Conservation (phyloP, 2,113 vertebrate genomes). For the Conger conger region DNA sequence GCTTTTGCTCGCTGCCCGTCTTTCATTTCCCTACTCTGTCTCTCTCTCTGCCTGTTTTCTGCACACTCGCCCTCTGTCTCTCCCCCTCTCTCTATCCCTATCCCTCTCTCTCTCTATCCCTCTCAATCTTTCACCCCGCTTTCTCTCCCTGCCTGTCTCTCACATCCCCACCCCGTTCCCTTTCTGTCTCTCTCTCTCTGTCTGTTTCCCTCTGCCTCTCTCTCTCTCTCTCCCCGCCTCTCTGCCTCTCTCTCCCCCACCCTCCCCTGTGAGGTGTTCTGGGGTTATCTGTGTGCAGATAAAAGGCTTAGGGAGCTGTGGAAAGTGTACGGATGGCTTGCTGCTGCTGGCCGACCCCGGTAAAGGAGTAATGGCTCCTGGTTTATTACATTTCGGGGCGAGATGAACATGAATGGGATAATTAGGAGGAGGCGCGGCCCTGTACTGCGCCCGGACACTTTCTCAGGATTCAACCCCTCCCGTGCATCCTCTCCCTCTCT, state of each 20-base stretch:
- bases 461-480: slow-evolving; percentile 37
- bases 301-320: background rate
- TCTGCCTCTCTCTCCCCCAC: background rate
- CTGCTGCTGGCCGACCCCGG: background rate
- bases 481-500: slow-evolving; percentile 33
- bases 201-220: too few relatives aligned
- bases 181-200: too few relatives aligned
- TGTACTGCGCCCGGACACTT: background rate
- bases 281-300: slow-evolving; percentile 11
- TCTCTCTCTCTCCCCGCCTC: too few relatives aligned
- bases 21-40: too few relatives aligned
- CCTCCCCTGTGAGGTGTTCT: background rate
- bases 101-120: too few relatives aligned
- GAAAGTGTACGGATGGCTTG: background rate
- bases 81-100: too few relatives aligned
- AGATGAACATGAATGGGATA: slow-evolving; percentile 11
- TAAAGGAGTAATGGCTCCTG: background rate
- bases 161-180: too few relatives aligned
- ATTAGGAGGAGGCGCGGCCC: background rate
- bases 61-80: too few relatives aligned
- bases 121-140: too few relatives aligned
- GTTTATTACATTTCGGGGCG: slow-evolving; percentile 4
- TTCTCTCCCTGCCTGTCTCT: too few relatives aligned
- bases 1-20: too few relatives aligned
- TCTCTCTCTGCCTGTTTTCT: too few relatives aligned